Evolutionary conservation across 2,113 vertebrate species (phyloP).

Genomic region (Notothenia rossii): DNA sequence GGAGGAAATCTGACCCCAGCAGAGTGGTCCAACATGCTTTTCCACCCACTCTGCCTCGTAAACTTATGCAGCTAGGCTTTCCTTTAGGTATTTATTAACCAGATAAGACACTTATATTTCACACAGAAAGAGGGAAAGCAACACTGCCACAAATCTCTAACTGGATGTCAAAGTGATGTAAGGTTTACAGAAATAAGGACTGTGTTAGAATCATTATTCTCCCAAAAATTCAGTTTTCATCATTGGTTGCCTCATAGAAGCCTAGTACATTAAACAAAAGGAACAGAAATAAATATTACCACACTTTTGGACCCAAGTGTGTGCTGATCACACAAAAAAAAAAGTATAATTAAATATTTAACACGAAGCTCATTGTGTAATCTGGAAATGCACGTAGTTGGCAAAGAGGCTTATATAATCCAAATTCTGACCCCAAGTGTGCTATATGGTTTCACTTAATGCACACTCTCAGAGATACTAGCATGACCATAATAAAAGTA

Average conservation of each 20-base stretch:
- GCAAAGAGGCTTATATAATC: slow-evolving; percentile 11
- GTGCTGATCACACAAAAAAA: neutral
- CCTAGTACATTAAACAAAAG: neutral
- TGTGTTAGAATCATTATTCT: neutral
- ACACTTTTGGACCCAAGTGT: neutral
- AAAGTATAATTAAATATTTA: neutral
- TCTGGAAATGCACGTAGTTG: neutral
- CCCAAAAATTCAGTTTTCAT: neutral
- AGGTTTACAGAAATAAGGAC: neutral
- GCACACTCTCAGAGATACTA: too few relatives aligned
- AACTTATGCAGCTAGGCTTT: neutral
- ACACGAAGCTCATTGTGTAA: neutral
- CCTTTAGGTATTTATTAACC: neutral
- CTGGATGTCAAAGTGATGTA: neutral
- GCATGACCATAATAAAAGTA: neutral
- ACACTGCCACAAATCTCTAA: too few relatives aligned
- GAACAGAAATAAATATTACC: neutral
- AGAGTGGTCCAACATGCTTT: neutral
- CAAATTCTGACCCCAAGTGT: neutral
- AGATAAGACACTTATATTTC: neutral
- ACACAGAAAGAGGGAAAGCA: neutral
- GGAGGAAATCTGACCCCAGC: slow-evolving; percentile 18
- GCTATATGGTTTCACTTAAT: neutral
- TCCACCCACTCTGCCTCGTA: slow-evolving; percentile 21
- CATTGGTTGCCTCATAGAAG: neutral